A percentile compares a stretch with the other conserved stretches of the same genome.
Conservation (phyloP, 2,113 vertebrate genomes). For the Hydrolagus affinis region DNA sequence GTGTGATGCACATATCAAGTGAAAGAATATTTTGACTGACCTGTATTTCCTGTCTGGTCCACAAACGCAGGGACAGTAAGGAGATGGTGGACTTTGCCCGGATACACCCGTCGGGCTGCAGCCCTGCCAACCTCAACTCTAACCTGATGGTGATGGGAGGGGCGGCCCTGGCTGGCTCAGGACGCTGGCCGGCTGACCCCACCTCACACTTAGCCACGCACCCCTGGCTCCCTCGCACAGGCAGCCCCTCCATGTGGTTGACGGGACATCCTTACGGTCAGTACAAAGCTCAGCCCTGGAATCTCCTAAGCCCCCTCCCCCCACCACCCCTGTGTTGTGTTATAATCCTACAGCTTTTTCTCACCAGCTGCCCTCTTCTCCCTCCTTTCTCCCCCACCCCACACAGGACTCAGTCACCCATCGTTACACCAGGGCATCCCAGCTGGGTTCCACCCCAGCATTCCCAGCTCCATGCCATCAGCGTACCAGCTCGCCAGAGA, state of each 20-base stretch:
- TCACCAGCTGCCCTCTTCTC: too few species aligned
- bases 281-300: neutral
- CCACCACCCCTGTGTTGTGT: neutral
- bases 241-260: constrained; percentile 87
- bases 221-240: constrained; percentile 79
- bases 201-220: constrained; percentile 76
- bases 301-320: too few species aligned
- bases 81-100: constrained; percentile 80
- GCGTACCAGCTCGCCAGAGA: constrained; percentile 91
- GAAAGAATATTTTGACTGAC: neutral
- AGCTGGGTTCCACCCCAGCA: constrained; percentile 71
- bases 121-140: constrained; percentile 72
- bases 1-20: neutral
- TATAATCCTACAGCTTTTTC: too few species aligned
- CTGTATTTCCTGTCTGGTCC: neutral
- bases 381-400: constrained; percentile 20
- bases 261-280: constrained; percentile 71
- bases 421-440: constrained; percentile 85
- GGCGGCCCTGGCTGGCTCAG: constrained; percentile 59
- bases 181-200: constrained; percentile 79
- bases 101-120: constrained; percentile 68
- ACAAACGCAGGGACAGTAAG: constrained; percentile 76
- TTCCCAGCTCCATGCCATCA: constrained; percentile 75
- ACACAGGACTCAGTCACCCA: constrained; percentile 73
- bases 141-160: constrained; percentile 97